Base-by-base conservation (phyloP, 2,888 invertebrate genomes). In the Acrobasis suavella region DNA sequence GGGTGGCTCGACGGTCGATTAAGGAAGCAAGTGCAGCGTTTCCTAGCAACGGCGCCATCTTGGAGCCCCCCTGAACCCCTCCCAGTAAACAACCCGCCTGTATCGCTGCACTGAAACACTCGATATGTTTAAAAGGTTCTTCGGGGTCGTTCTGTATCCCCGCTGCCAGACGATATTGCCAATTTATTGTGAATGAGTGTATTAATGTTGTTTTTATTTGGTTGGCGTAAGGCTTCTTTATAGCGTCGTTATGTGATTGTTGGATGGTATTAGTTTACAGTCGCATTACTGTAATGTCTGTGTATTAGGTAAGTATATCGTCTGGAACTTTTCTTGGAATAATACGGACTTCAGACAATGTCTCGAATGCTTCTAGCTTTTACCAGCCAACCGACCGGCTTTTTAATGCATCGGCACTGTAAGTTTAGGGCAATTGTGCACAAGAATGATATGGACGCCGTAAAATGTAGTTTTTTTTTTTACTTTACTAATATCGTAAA, bases 21-120 rank as follows among this genome's bases (percentile, higher is more conserved):
- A 92, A 91, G 91, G 91, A 92, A 91, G 91, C 87, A 85, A 91
- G 84, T 91, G 91, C 91, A 92, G 77, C 88, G 91, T 92, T 91
- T 88, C 89, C 90, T 83, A 86, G 79, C 82, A 81, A 91, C 91
- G 89, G 75, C 89, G 91, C 91, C 91, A 91, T 91, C 91, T 91
- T 92, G 89, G 77, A 82, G 77, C 83, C 75, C 73, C 70, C 71
- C 75, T 65, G 64, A 64, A 69, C 68, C 71, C 76, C 82, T 85
- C 86, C 76, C 89, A 81, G 91, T 91, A 91, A 91, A 91, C 91
- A 91, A 88, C 83, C 81, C 82, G 77, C 83, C 61, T 89, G 89
- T 90, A 89, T 90, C 84, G 87, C 81, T 91, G 91, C 91, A 91
- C 90, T 91, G 91, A 90, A 91, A 89, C 84, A 89, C 90, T 87